These are phyloP conservation scores for Bufo gargarizans DNA, from an alignment of 2,113 vertebrate genomes.

Conservation along the genomic window DNA sequence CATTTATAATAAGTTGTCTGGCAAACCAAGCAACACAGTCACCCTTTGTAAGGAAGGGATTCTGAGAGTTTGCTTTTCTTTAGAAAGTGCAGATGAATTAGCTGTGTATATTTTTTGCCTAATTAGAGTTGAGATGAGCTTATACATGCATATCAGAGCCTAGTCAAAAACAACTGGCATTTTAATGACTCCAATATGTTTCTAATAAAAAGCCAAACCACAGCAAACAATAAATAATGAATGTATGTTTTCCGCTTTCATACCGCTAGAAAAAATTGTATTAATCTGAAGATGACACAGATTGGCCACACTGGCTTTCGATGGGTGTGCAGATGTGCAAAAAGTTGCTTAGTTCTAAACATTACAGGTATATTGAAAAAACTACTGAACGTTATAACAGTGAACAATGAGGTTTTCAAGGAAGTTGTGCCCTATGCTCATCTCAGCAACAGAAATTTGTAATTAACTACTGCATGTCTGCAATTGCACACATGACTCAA, in stretches of 20 bases:
- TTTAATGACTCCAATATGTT: slow-evolving; percentile 37
- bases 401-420: not conserved
- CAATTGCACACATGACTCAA: not conserved
- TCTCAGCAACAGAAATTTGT: not conserved
- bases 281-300: not conserved
- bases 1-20: slow-evolving; percentile 6
- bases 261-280: not conserved
- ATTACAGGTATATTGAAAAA: not conserved
- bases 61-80: slow-evolving; percentile 9
- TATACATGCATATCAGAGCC: slow-evolving; percentile 53
- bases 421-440: not conserved
- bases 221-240: slow-evolving; percentile 54
- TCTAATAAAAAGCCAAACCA: slow-evolving; percentile 54
- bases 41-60: not conserved
- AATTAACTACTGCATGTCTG: not conserved
- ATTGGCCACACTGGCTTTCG: not conserved
- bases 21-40: not conserved
- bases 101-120: slow-evolving; percentile 21
- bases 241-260: slow-evolving; percentile 35
- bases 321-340: not conserved
- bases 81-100: slow-evolving; percentile 25
- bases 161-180: slow-evolving; percentile 10
- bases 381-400: not conserved
- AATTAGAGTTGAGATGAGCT: slow-evolving; percentile 49
- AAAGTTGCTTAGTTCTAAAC: not conserved